Conservation (phyloP, 2,888 invertebrate species). For the Cynaeus angustus region DNA sequence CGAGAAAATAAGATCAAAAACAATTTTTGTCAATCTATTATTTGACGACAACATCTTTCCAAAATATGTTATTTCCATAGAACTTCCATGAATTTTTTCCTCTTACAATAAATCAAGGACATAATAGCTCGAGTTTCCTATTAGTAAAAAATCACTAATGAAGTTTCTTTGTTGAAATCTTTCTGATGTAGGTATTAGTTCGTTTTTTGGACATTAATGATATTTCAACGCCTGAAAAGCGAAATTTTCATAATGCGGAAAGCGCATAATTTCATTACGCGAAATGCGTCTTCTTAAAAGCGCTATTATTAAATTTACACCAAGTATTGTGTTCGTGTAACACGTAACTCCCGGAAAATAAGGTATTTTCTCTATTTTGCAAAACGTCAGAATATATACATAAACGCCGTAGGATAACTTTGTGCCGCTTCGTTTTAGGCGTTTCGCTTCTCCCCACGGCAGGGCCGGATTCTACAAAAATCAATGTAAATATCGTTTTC, state of each 20-base stretch:
- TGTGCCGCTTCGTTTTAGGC: slow-evolving; percentile 38
- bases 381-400: slow-evolving; percentile 48
- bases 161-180: slow-evolving; percentile 17
- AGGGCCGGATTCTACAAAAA: slow-evolving; percentile 29
- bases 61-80: slow-evolving; percentile 55
- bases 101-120: slow-evolving; percentile 15
- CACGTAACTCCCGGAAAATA: slow-evolving; percentile 42
- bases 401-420: slow-evolving; percentile 47
- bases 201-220: slow-evolving; percentile 44
- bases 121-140: background rate
- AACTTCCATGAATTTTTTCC: slow-evolving; percentile 11
- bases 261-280: slow-evolving; percentile 25
- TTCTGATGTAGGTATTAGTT: slow-evolving; percentile 14
- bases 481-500: slow-evolving; percentile 5
- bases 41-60: slow-evolving; percentile 59
- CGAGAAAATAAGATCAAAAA: slow-evolving; percentile 66
- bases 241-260: slow-evolving; percentile 33
- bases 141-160: background rate
- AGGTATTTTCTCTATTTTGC: slow-evolving; percentile 48
- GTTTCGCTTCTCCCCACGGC: slow-evolving; percentile 14
- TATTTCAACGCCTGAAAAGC: slow-evolving; percentile 29
- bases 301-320: slow-evolving; percentile 35
- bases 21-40: slow-evolving; percentile 63
- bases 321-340: slow-evolving; percentile 40
- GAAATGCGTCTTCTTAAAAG: slow-evolving; percentile 39